Base-by-base conservation (phyloP, 2,113 vertebrate genomes). In the Elachura formosa region DNA sequence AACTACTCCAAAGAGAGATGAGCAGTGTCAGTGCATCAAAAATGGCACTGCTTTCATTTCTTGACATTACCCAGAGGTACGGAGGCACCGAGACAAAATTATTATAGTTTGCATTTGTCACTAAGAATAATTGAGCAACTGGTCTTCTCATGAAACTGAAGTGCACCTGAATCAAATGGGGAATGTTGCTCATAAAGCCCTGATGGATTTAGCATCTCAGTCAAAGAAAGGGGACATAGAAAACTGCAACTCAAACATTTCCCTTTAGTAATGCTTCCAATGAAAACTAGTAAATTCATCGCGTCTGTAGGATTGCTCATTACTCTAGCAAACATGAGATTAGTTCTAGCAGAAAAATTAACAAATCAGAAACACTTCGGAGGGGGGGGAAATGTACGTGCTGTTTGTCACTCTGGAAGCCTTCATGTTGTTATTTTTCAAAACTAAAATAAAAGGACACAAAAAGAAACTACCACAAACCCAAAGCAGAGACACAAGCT, bases 21-120 rank as follows among this genome's bases (percentile, higher is more conserved):
- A 94, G 87, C 69, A 67, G 33, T 51, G 36, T 34, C 48, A 61
- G 31, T 31, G 72, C 3, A 0, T 67, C 58, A 90, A 89, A 95
- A 96, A 82, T n/a, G 66, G 51, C 83, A 75, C 40, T 40, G 55
- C 77, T 87, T 93, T 95, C 3, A 9, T 75, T 95, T 93, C n/a
- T 69, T 83, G 52, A 38, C 56, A 61, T 64, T 88, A 67, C 79
- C 59, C 78, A 46, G n/a, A 56, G 62, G 55, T 90, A 91, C 38
- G 69, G 64, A 88, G 61, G 26, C 19, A 2, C 68, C 87, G 81
- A 96, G 78, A 96, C 89, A 96, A 95, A 96, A 63, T 34, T 85
- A 84, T 10, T 85, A n/a, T 9, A 34, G n/a, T 93, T 96, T 96
- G 89, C 73, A 85, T 97, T 95, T 96, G 54, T 86, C 94, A 93